A percentile compares a stretch with the other conserved stretches of the same genome.
phyloP scores from a whole-genome alignment of 2,113 vertebrate species.

The Myocastor coypus region DNA sequence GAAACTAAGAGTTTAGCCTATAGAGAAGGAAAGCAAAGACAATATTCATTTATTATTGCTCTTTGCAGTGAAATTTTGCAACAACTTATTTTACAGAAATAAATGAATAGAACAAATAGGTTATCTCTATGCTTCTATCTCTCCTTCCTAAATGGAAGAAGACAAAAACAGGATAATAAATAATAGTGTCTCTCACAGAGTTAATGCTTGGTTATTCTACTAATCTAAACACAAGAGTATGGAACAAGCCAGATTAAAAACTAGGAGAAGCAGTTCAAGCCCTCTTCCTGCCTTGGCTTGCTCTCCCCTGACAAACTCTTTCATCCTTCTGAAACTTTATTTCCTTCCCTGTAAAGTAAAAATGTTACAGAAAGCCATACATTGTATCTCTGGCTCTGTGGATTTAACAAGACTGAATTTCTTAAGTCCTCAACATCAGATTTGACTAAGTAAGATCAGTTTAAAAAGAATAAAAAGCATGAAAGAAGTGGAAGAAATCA shows the following conservation, averaged over 20 bases:
- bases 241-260: not conserved
- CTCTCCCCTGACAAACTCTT: not conserved
- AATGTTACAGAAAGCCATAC: too few relatives aligned
- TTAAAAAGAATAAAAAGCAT: slow-evolving; percentile 19
- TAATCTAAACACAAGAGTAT: not conserved
- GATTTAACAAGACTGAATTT: not conserved
- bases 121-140: not conserved
- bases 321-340: not conserved
- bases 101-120: not conserved
- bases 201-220: not conserved
- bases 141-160: not conserved
- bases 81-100: not conserved
- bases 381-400: too few relatives aligned
- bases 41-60: not conserved
- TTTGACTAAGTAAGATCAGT: slow-evolving; percentile 14
- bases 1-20: not conserved
- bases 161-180: not conserved
- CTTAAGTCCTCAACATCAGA: not conserved
- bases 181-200: not conserved
- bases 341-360: not conserved
- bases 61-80: not conserved
- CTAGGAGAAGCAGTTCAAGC: not conserved
- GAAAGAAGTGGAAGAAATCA: not conserved
- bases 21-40: not conserved
- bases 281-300: not conserved